Evolutionary conservation across 1,140 invertebrate genomes (phyloP).

Genomic region (Drosophila subobscura): DNA sequence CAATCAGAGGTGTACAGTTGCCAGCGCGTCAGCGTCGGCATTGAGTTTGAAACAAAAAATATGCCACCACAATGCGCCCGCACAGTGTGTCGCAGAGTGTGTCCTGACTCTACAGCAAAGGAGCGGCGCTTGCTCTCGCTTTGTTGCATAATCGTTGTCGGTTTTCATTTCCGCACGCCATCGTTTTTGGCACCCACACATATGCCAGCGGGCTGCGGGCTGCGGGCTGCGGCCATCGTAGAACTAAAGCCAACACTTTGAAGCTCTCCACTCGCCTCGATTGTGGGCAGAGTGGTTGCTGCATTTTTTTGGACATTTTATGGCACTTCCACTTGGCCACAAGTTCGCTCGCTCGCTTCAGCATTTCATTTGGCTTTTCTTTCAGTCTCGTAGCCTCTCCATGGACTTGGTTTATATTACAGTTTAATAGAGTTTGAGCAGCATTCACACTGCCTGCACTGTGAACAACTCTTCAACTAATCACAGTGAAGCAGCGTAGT

Average conservation of each 20-base stretch:
- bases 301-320: constrained; percentile 1
- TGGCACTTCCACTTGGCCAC: neutral
- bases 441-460: neutral
- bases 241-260: constrained; percentile 49
- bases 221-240: constrained; percentile 16
- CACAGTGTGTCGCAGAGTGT: neutral
- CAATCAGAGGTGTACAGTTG: constrained; percentile 40
- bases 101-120: neutral
- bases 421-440: constrained; percentile 1
- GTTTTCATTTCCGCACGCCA: constrained; percentile 65
- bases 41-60: constrained; percentile 55
- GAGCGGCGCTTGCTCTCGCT: neutral
- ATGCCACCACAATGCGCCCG: neutral
- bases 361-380: no score
- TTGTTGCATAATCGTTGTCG: constrained; percentile 70
- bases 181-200: neutral
- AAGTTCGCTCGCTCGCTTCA: no score
- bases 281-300: neutral
- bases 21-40: constrained; percentile 14
- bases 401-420: neutral
- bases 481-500: constrained; percentile 23
- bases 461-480: constrained; percentile 20
- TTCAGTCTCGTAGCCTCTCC: no score
- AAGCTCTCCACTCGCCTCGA: constrained; percentile 42
- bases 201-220: constrained; percentile 21